phyloP scores from a whole-genome alignment of 2,888 invertebrate species.

The Melinaea marsaeus region DNA sequence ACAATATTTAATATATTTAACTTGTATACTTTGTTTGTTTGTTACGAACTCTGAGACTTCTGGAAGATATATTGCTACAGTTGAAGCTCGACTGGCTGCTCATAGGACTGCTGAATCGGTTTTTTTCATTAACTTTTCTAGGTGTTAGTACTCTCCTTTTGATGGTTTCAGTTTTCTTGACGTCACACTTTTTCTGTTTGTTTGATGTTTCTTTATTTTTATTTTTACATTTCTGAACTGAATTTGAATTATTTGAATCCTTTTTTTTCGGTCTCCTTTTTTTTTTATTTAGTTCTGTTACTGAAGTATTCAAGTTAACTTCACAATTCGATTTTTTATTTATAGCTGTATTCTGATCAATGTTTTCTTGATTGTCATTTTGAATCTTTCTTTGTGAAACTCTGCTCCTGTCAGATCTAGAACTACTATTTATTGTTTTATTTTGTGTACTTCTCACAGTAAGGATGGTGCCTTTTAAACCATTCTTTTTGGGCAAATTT shows the following conservation, averaged over 20 bases:
- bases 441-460: slow-evolving; percentile 19
- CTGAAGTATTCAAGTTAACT: slow-evolving; percentile 4
- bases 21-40: background rate
- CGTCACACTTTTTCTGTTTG: background rate
- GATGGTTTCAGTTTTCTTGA: slow-evolving; percentile 8
- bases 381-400: slow-evolving; percentile 6
- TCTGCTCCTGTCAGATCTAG: slow-evolving; percentile 11
- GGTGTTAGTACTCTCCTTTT: slow-evolving; percentile 10
- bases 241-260: slow-evolving; percentile 11
- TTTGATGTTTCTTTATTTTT: slow-evolving; percentile 9
- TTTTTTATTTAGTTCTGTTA: slow-evolving; percentile 2
- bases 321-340: slow-evolving; percentile 10
- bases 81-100: slow-evolving; percentile 17
- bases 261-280: slow-evolving; percentile 5
- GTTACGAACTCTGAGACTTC: slow-evolving; percentile 21
- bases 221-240: slow-evolving; percentile 15
- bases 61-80: slow-evolving; percentile 23
- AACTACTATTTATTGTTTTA: slow-evolving; percentile 13
- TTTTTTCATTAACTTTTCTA: slow-evolving; percentile 12
- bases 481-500: slow-evolving; percentile 14
- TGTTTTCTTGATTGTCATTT: slow-evolving; percentile 6
- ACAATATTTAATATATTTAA: background rate
- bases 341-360: slow-evolving; percentile 9
- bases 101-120: slow-evolving; percentile 7
- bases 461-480: slow-evolving; percentile 8